Percentiles rank a stretch among this genome's conserved stretches.
phyloP scores from a whole-genome alignment of 2,888 invertebrate genomes.

The Cartodere bifasciata region DNA sequence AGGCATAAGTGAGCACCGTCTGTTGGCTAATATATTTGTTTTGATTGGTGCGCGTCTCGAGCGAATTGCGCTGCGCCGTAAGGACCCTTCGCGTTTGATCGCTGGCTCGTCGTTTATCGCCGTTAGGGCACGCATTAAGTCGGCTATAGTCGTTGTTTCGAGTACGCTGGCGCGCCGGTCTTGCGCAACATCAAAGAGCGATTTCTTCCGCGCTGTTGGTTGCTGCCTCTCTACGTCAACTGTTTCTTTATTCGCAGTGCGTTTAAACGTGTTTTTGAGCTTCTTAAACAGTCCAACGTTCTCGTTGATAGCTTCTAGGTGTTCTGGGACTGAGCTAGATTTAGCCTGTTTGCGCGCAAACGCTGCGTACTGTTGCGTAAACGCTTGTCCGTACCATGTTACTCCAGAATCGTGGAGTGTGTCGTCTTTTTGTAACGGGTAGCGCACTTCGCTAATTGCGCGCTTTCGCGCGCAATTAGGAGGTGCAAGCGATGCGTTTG shows the following conservation, averaged over 20 bases:
- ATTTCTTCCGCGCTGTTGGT: constrained; percentile 33
- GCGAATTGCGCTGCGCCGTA: constrained; percentile 8
- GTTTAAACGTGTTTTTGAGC: constrained; percentile 14
- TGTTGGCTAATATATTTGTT: constrained; percentile 15
- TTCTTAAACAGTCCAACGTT: constrained; percentile 18
- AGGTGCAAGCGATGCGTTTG: constrained; percentile 32
- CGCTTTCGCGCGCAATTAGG: constrained; percentile 39
- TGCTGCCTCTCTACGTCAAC: constrained; percentile 21
- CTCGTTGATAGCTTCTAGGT: constrained; percentile 16
- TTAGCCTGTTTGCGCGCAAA: constrained; percentile 30
- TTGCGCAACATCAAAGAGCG: constrained; percentile 27
- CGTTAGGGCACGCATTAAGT: constrained; percentile 64
- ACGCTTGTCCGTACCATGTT: constrained; percentile 58
- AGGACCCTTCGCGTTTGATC: constrained; percentile 15
- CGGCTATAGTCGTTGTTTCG: constrained; percentile 73
- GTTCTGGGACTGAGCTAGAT: constrained; percentile 16
- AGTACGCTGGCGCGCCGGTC: constrained; percentile 40
- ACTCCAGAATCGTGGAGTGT: constrained; percentile 34
- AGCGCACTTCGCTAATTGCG: constrained; percentile 46
- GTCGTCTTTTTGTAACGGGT: constrained; percentile 33
- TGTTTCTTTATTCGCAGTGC: constrained; percentile 15
- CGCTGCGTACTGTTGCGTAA: constrained; percentile 42
- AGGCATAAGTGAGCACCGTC: constrained; percentile 23
- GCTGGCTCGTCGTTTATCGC: constrained; percentile 38
- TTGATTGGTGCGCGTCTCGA: constrained; percentile 17